Percentiles rank a stretch among this genome's conserved stretches.
phyloP scores from a whole-genome alignment of 2,113 vertebrate genomes.

The Cacatua alba region DNA sequence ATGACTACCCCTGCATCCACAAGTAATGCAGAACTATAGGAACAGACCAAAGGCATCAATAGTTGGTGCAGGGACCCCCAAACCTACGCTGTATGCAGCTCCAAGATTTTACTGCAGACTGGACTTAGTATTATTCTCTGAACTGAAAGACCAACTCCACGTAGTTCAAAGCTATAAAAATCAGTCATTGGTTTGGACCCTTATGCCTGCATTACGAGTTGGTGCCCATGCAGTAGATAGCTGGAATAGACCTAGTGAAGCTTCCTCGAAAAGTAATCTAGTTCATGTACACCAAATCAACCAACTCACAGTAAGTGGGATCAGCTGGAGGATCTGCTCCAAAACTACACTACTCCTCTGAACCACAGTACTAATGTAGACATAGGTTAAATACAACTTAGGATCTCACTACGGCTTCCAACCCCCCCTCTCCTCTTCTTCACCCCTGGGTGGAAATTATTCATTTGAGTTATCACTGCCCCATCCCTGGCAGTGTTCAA shows the following conservation, averaged over 20 bases:
- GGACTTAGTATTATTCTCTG: no score
- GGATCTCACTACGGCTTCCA: not conserved
- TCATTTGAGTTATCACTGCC: not conserved
- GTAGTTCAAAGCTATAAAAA: not conserved
- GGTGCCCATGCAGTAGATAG: not conserved
- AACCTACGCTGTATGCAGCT: not conserved
- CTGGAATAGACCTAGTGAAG: not conserved
- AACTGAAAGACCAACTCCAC: not conserved
- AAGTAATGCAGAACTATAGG: not conserved
- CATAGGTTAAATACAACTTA: not conserved
- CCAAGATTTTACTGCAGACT: not conserved
- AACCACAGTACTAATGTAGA: not conserved
- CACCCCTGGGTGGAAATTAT: not conserved
- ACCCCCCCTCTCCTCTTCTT: not conserved
- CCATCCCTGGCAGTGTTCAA: not conserved
- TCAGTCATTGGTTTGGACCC: not conserved
- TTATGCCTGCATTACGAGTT: not conserved
- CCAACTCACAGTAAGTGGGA: not conserved
- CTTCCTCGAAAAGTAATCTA: not conserved
- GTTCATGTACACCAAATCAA: not conserved
- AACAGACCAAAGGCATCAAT: not conserved
- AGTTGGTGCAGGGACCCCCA: not conserved
- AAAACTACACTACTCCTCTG: not conserved
- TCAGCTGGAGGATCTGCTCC: not conserved
- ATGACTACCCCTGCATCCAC: not conserved